Percentiles rank a stretch among this genome's conserved stretches.
phyloP scores from a whole-genome alignment of 2,113 vertebrate species.

The Cyprinodon brontotheroides region DNA sequence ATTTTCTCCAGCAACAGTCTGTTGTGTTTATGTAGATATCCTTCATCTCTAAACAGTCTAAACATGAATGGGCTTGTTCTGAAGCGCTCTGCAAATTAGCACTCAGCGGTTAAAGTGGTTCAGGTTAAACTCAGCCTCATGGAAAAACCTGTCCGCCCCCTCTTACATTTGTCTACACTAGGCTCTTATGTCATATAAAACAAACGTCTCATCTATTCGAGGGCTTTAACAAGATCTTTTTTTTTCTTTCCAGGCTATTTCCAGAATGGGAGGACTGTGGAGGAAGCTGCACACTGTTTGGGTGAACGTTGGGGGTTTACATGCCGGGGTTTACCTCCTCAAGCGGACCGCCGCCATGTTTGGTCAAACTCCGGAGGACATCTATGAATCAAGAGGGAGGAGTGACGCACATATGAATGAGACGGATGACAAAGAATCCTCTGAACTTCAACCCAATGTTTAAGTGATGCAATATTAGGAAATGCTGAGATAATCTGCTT shows the following conservation, averaged over 20 bases:
- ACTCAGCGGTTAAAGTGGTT: neutral
- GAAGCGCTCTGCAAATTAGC: neutral
- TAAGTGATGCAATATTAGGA: neutral
- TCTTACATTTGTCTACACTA: neutral
- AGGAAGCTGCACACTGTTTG: constrained; percentile 88
- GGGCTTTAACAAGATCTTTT: constrained; percentile 29
- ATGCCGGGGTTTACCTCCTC: constrained; percentile 93
- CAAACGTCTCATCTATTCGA: constrained; percentile 43
- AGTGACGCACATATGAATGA: constrained; percentile 15
- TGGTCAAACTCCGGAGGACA: constrained; percentile 76
- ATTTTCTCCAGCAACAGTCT: neutral
- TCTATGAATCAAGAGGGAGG: constrained; percentile 58
- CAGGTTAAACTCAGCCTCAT: neutral
- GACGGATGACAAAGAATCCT: constrained; percentile 39
- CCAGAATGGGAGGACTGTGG: constrained; percentile 90
- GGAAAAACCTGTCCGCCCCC: neutral
- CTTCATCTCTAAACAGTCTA: constrained; percentile 17
- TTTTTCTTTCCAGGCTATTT: constrained; percentile 83
- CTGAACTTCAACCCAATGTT: constrained; percentile 12
- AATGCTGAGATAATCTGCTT: constrained; percentile 30
- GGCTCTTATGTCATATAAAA: constrained; percentile 24
- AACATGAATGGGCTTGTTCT: neutral
- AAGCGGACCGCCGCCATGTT: constrained; percentile 80
- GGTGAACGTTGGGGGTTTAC: constrained; percentile 96
- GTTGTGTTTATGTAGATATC: constrained; percentile 7